Base-by-base conservation (phyloP, 30 jellyfish, hydroid and myxozoan species). In the Cassiopea andromeda region DNA sequence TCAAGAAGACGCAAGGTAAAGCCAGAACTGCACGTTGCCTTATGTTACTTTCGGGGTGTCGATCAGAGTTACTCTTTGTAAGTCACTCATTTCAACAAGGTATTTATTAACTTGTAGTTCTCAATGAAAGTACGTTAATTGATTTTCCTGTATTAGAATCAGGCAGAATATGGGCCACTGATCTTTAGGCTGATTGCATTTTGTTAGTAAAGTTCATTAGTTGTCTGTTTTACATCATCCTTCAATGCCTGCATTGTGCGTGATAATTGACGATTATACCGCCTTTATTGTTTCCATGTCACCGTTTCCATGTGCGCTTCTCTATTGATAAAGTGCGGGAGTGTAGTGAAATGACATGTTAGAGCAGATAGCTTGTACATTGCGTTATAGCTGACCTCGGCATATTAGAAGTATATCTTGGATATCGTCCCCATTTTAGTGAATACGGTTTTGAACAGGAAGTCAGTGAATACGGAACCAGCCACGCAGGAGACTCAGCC, bases 271-370 rank as follows among this genome's bases (percentile, higher is more conserved):
- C 16, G 14, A 70, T 70, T 38, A 70, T 12, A 7, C 19, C 79
- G 54, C 19, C 15, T 66, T 4, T 70, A 70, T 70, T 70, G 50
- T 70, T 19, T 6, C 79, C 57, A 70, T 70, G 79, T 70, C 79
- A 70, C 57, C 57, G 79, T n/a, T 7, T 50, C 64, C 64, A 50
- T 50, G 64, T 50, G 64, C 8, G 64, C 8, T 5, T 50, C 5
- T 50, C 8, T 50, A 9, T 2, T 2, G 64, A 5, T 50, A 50
- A 50, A n/a, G n/a, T n/a, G n/a, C n/a, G n/a, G n/a, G n/a, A n/a
- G n/a, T n/a, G n/a, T n/a, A n/a, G n/a, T n/a, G n/a, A 2, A 50
- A 50, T 50, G 64, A 9, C 64, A 50, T 50, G 64, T 50, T 9
- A 50, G 64, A 50, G 9, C 64, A 50, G 64, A 50, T 50, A 50